Base-by-base conservation (phyloP, 2,888 invertebrate genomes). In the Drosophila kanekoi region DNA sequence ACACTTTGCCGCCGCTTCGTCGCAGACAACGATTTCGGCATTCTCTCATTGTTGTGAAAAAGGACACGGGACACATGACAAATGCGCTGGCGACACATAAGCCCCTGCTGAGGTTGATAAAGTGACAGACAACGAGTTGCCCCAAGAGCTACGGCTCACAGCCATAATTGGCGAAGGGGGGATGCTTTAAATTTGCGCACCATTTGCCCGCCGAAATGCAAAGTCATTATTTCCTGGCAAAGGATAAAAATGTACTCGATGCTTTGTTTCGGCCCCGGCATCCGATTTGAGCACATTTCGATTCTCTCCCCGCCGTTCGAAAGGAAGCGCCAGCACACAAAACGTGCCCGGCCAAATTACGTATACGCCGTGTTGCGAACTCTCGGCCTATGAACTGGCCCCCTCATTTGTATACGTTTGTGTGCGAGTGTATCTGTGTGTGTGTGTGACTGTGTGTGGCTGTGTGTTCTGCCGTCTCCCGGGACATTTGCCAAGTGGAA, bases 161-260 rank as follows among this genome's bases (percentile, higher is more conserved):
- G 37, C 41, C 53, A 51, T 73, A 78, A 77, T 78, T 78, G 74
- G 43, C 9, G 47, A 33, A 6, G 11, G 16, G 40, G 0, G 14
- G 14, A 11, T 16, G 44, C 18, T 58, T 48, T 43, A 72, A 67
- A 64, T 77, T 77, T 87, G 60, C 82, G 77, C 82, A 82, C 79
- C 86, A 77, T 82, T 87, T 83, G 68, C 41, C 60, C 61, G 51
- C 41, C 60, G 61, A 87, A 85, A 87, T 87, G 85, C 83, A 72
- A 75, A 77, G 77, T 87, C 87, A 83, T 87, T 83, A 87, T 87
- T 83, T 80, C 28, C 28, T 67, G 57, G 60, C 63, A 45, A 60
- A 47, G 75, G 62, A 79, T 79, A 84, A 70, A 79, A 83, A 74
- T 64, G 71, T 64, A 35, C 32, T 52, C 35, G 44, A 71, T 35